Percentiles rank a stretch among this genome's conserved stretches.
phyloP scores from a whole-genome alignment of 2,797 vertebrate species.

The Rhodeus uyekii region DNA sequence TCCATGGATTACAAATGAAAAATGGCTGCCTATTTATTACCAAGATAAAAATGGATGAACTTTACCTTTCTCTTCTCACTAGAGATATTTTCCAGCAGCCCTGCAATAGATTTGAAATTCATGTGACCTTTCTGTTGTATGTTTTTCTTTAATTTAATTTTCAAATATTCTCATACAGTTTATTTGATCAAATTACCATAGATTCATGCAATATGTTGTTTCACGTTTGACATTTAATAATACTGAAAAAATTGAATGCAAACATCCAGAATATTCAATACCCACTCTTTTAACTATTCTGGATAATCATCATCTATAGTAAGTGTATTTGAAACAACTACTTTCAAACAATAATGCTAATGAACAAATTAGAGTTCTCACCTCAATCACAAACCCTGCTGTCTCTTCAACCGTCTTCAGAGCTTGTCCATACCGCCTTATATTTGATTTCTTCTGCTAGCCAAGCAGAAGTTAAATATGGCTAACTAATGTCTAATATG shows the following conservation, averaged over 20 bases:
- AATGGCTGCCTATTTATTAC: neutral
- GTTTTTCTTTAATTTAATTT: neutral
- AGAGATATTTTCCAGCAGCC: neutral
- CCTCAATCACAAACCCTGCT: constrained; percentile 58
- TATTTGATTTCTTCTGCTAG: constrained; percentile 63
- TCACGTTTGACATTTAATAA: neutral
- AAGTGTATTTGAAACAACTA: neutral
- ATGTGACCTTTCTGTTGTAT: neutral
- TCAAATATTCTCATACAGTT: neutral
- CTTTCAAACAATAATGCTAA: neutral
- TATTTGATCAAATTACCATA: too few relatives aligned
- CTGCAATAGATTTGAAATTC: neutral
- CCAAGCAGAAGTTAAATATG: constrained; percentile 61
- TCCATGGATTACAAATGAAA: neutral
- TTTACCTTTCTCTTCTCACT: neutral
- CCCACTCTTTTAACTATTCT: neutral
- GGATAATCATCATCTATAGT: neutral
- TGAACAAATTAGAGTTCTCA: constrained; percentile 51
- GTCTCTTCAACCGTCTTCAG: constrained; percentile 44
- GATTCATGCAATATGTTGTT: neutral
- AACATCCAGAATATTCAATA: neutral
- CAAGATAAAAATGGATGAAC: neutral
- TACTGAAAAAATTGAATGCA: neutral
- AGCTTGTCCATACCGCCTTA: constrained; percentile 51
- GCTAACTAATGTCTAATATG: constrained; percentile 54